Base-by-base conservation (phyloP, 2,888 invertebrate species). In the Drosophila koepferae region DNA sequence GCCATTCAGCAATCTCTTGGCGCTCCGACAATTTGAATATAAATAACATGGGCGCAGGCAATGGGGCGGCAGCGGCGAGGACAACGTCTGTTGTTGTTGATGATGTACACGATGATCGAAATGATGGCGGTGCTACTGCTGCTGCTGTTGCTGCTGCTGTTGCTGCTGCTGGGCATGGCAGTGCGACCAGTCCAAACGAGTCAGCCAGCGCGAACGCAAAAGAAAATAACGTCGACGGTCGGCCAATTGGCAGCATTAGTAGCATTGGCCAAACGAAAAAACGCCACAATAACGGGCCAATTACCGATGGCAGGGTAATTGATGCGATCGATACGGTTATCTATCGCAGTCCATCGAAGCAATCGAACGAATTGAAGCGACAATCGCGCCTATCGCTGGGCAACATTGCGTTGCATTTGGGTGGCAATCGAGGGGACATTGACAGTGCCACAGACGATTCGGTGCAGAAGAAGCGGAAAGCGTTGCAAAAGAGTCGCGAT, bases 401-500 rank as follows among this genome's bases (percentile, higher is more conserved):
- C 51, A 82, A 69, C 58, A 72, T 89, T 65, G 82, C 76, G 55
- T 62, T 81, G 67, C 79, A 72, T 51, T 55, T 77, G 10, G 65
- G 53, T 58, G 76, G 49, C 51, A 74, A 28, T 31, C 55, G 55
- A 53, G 60, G 49, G 40, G 56, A 16, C 48, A 55, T 14, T 12
- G 61, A 49, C 55, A 54, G 28, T 40, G 68, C 31, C 40, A 2
- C 36, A 20, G 58, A n/a, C 53, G 44, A 55, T 18, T 28, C 54
- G 16, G 70, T 59, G 69, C 31, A 44, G 12, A 81, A 76, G 63
- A 80, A 86, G 23, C 86, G 89, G 40, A 91, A 84, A 81, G 86
- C 92, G 61, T 82, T 91, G 73, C 89, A 89, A 76, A 90, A 84
- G 74, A 90, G 91, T 82, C 90, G 91, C 68, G 91, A 91, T 62